Conservation (phyloP, 2,888 invertebrate genomes). For the Lamellibrachia columna region DNA sequence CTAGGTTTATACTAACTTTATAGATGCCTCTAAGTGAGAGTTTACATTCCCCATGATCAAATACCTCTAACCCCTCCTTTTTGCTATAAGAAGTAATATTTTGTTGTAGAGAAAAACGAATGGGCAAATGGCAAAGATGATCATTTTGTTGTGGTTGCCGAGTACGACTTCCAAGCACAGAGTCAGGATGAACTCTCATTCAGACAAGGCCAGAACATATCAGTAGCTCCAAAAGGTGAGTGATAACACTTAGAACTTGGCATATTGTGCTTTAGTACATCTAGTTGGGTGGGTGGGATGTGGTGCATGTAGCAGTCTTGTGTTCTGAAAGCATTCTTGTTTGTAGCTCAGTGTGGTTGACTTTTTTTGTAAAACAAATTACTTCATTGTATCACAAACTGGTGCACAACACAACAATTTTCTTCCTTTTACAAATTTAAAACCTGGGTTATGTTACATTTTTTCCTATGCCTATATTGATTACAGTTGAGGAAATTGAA, state of each 20-base stretch:
- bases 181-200: constrained; percentile 82
- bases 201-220: constrained; percentile 78
- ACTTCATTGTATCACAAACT: no score
- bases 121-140: constrained; percentile 69
- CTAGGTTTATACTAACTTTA: no score
- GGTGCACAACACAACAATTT: no score
- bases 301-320: neutral
- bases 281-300: neutral
- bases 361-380: neutral
- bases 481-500: no score
- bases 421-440: no score
- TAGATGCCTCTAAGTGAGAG: no score
- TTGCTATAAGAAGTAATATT: constrained; percentile 38
- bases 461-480: no score
- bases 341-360: neutral
- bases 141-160: constrained; percentile 70
- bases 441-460: no score
- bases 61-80: neutral
- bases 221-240: constrained; percentile 78
- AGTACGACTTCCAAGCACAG: constrained; percentile 79
- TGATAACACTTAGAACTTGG: neutral
- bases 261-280: neutral
- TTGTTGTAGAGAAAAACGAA: constrained; percentile 11
- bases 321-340: neutral
- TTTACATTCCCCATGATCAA: neutral